These are phyloP conservation scores for Pipistrellus nathusii DNA, from an alignment of 2,797 vertebrate genomes.

Conservation along the genomic window DNA sequence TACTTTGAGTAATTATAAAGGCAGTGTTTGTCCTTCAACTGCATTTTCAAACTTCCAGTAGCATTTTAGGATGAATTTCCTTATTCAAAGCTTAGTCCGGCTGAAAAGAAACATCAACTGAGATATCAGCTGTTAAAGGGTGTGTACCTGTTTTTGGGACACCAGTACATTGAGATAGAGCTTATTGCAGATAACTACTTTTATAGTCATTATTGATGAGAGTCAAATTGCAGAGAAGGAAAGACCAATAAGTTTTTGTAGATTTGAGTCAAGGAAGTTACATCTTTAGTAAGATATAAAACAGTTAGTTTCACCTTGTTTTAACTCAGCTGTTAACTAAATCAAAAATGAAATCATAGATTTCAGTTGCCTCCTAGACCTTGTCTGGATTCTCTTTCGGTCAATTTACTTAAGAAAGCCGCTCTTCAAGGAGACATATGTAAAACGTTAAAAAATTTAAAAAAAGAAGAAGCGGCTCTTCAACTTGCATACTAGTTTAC, in stretches of 20 bases:
- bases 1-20: too few relatives aligned
- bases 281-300: conserved; percentile 9
- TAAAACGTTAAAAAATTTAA: too few relatives aligned
- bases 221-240: background rate
- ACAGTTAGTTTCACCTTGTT: conserved; percentile 20
- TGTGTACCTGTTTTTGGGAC: too few relatives aligned
- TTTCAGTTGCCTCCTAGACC: background rate
- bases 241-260: background rate
- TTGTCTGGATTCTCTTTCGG: background rate
- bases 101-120: too few relatives aligned
- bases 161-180: background rate
- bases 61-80: too few relatives aligned
- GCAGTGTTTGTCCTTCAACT: too few relatives aligned
- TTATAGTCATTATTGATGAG: background rate
- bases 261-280: conserved; percentile 21
- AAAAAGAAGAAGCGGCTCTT: background rate
- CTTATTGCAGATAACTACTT: background rate
- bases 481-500: background rate
- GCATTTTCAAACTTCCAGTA: too few relatives aligned
- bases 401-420: background rate
- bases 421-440: too few relatives aligned
- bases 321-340: background rate
- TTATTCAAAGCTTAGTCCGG: too few relatives aligned
- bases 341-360: background rate
- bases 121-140: too few relatives aligned